Conservation (phyloP, 2,797 vertebrate species). For the Lepilemur ruficaudatus region DNA sequence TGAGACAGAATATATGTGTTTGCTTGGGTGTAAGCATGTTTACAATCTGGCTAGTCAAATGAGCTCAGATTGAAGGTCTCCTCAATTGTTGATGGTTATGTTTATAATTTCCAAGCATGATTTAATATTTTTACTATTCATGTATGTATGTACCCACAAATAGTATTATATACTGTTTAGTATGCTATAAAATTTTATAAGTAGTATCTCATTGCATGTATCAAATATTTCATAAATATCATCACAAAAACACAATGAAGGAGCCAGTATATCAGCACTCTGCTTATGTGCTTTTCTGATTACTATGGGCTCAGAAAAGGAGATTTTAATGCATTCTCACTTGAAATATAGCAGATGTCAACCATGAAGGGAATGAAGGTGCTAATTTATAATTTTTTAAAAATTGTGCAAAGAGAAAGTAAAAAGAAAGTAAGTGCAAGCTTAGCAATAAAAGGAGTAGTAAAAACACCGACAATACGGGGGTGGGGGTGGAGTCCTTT, state of each 20-base stretch:
- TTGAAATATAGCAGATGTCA: conserved; percentile 56
- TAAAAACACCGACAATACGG: neutral
- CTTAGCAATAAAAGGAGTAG: conserved; percentile 26
- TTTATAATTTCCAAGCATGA: conserved; percentile 42
- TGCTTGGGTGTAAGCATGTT: conserved; percentile 5
- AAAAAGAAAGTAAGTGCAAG: conserved; percentile 39
- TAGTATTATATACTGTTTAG: neutral
- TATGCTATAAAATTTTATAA: conserved; percentile 5
- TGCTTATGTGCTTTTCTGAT: conserved; percentile 56
- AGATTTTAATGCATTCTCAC: conserved; percentile 65
- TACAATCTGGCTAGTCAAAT: conserved; percentile 35
- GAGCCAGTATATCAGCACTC: neutral
- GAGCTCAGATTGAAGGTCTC: neutral
- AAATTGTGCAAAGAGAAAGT: conserved; percentile 1
- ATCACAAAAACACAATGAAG: neutral
- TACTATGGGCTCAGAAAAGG: conserved; percentile 7
- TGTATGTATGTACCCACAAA: neutral
- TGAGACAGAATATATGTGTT: neutral
- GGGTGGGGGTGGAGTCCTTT: neutral
- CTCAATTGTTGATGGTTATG: conserved; percentile 1
- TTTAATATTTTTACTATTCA: neutral
- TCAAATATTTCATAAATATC: neutral
- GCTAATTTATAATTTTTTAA: conserved; percentile 36
- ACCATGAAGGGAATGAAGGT: conserved; percentile 17
- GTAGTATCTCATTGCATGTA: neutral